phyloP scores from a whole-genome alignment of 2,113 vertebrate genomes.

The Potamarius usumacintae region DNA sequence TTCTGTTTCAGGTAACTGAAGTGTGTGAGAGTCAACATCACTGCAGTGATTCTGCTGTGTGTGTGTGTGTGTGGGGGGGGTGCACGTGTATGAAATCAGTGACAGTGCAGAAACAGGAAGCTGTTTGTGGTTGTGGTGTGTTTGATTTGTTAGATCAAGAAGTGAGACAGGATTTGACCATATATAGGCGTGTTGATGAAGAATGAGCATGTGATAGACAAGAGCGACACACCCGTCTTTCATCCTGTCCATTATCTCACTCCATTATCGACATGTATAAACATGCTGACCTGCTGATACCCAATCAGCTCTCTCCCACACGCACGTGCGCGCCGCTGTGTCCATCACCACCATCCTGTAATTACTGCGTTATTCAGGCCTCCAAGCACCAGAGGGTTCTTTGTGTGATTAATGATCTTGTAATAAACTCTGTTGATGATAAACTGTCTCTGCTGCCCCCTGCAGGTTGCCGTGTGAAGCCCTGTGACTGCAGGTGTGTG shows the following conservation, averaged over 20 bases:
- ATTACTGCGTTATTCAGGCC: not conserved
- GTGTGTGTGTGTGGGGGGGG: not conserved
- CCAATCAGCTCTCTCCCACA: too few relatives aligned
- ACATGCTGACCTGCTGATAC: not conserved
- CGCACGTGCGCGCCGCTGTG: not conserved
- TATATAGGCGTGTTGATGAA: conserved; percentile 39
- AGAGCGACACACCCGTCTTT: not conserved
- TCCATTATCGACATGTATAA: not conserved
- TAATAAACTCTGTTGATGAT: not conserved
- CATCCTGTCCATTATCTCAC: conserved; percentile 12
- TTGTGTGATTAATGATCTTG: not conserved
- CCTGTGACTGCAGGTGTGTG: conserved; percentile 43
- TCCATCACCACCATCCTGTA: not conserved
- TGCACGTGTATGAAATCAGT: conserved; percentile 33
- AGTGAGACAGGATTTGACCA: conserved; percentile 45
- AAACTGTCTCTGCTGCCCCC: conserved; percentile 17
- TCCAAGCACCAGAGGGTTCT: not conserved
- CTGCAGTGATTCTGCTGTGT: not conserved
- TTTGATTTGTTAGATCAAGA: conserved; percentile 34
- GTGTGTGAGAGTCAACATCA: not conserved
- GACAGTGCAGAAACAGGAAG: conserved; percentile 43
- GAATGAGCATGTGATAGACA: not conserved
- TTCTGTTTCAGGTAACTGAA: not conserved
- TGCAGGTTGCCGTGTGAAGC: conserved; percentile 56
- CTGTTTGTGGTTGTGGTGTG: conserved; percentile 23